phyloP scores from a whole-genome alignment of 1,140 invertebrate genomes.

The Drosophila dunni region DNA sequence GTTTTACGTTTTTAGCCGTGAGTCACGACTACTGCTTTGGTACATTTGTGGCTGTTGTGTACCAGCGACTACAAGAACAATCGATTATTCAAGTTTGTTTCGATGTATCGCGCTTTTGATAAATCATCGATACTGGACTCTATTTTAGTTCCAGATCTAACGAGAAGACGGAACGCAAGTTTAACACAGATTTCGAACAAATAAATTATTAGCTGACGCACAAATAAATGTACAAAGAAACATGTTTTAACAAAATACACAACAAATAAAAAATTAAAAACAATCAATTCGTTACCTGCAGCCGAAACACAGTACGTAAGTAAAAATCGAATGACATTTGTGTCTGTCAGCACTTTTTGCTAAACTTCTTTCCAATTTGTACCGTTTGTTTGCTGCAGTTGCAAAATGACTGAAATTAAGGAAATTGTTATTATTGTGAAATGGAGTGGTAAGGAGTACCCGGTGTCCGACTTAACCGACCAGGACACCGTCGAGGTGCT shows the following conservation, averaged over 20 bases:
- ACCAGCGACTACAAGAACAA: too few species aligned
- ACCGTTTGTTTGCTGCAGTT: conserved; percentile 1
- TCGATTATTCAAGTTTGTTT: too few species aligned
- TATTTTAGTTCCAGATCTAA: not conserved
- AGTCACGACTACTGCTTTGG: too few species aligned
- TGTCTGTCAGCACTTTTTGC: not conserved
- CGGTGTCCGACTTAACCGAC: conserved; percentile 86
- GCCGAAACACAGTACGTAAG: conserved; percentile 18
- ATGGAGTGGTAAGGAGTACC: conserved; percentile 90
- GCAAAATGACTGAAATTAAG: conserved; percentile 62
- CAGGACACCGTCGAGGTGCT: conserved; percentile 91
- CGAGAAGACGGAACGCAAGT: not conserved
- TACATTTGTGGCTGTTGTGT: too few species aligned
- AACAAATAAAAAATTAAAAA: not conserved
- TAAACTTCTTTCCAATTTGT: not conserved
- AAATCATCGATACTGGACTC: too few species aligned
- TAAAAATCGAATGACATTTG: not conserved
- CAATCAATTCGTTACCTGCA: conserved; percentile 22
- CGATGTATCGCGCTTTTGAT: not conserved
- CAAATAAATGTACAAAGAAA: conserved; percentile 24
- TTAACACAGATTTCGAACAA: conserved; percentile 19
- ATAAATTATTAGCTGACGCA: conserved; percentile 25
- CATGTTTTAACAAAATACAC: conserved; percentile 5
- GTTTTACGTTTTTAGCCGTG: too few species aligned
- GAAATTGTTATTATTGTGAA: conserved; percentile 89